Evolutionary conservation across 1,140 invertebrate genomes (phyloP).

Genomic region (Grapholita molesta): DNA sequence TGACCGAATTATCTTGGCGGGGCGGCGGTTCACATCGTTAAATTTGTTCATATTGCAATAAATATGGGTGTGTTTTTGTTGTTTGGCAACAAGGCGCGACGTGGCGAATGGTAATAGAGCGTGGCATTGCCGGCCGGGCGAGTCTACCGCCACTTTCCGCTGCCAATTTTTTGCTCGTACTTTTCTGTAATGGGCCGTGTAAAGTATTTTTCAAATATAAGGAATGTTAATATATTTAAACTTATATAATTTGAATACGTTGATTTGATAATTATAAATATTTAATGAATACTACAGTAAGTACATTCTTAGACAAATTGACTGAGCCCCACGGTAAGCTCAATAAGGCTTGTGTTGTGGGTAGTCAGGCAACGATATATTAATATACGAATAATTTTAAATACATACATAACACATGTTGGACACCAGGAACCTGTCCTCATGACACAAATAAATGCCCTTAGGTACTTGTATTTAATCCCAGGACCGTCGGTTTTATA

Average conservation of each 20-base stretch:
- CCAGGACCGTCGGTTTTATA: no score
- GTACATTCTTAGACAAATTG: no score
- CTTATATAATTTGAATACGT: background rate
- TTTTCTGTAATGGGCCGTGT: background rate
- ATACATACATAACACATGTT: no score
- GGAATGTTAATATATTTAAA: background rate
- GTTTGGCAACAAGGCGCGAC: conserved; percentile 66
- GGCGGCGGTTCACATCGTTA: conserved; percentile 68
- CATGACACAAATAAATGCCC: no score
- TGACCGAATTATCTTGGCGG: conserved; percentile 68
- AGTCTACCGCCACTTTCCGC: conserved; percentile 38
- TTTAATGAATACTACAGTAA: no score
- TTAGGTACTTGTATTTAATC: no score
- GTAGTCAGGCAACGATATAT: no score
- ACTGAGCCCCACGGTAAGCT: no score
- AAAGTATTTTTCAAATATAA: background rate
- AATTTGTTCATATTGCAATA: conserved; percentile 71
- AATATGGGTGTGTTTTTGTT: conserved; percentile 55
- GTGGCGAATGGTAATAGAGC: conserved; percentile 62
- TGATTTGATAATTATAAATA: no score
- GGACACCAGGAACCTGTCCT: no score
- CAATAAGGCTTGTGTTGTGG: no score
- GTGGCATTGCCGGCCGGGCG: conserved; percentile 47
- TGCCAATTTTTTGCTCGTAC: conserved; percentile 37
- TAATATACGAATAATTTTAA: no score